phyloP scores from a whole-genome alignment of 1,140 invertebrate species.

The Asobara japonica region DNA sequence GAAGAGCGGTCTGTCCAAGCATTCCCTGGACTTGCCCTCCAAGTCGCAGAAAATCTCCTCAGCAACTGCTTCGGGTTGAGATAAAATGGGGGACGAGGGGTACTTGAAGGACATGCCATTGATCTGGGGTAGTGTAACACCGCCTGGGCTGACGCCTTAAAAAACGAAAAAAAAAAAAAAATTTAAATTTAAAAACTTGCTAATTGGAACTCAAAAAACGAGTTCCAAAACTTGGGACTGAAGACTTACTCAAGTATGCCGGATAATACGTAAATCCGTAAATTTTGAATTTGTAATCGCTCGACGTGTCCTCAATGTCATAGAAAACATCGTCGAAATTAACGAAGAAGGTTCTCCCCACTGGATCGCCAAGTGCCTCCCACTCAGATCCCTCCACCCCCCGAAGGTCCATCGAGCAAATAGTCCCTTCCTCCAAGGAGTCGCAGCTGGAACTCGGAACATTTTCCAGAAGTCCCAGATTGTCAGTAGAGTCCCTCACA shows the following conservation, averaged over 20 bases:
- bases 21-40: slow-evolving; percentile 40
- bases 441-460: slow-evolving; percentile 42
- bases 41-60: slow-evolving; percentile 43
- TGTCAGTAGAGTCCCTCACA: not conserved
- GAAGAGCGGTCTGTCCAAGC: slow-evolving; percentile 42
- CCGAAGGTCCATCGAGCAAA: slow-evolving; percentile 49
- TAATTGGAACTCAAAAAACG: not conserved
- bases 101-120: slow-evolving; percentile 53
- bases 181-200: not conserved
- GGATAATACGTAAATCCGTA: slow-evolving; percentile 46
- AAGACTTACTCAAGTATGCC: slow-evolving; percentile 48
- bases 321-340: slow-evolving; percentile 46
- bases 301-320: slow-evolving; percentile 47
- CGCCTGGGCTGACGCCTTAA: slow-evolving; percentile 30
- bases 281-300: slow-evolving; percentile 47
- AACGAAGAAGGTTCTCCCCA: slow-evolving; percentile 34
- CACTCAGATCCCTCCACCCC: slow-evolving; percentile 33
- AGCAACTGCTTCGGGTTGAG: slow-evolving; percentile 42
- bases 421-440: slow-evolving; percentile 25
- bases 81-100: slow-evolving; percentile 50
- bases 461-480: slow-evolving; percentile 24
- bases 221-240: not conserved
- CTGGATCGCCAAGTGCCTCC: not conserved
- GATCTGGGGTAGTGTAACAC: slow-evolving; percentile 42
- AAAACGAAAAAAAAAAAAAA: not conserved